These are phyloP conservation scores for Theocolax elegans DNA, from an alignment of 1,140 invertebrate species.

Conservation along the genomic window DNA sequence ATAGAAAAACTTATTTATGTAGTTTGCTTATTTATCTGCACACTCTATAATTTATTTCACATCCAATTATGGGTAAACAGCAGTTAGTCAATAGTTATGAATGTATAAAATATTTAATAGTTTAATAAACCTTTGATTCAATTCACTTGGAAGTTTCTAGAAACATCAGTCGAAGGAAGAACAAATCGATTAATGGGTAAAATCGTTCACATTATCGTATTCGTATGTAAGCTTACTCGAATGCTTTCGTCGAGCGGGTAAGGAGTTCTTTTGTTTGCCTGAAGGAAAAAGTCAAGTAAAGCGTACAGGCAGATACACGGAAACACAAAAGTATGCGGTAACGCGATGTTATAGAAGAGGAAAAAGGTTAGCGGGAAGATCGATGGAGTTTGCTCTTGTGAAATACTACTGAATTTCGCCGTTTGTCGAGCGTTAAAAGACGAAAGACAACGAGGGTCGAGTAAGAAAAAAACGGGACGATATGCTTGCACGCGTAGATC, in stretches of 20 bases:
- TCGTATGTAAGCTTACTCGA: neutral
- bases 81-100: no score
- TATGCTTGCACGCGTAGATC: neutral
- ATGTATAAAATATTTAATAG: no score
- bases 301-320: neutral
- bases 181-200: slow-evolving; percentile 13
- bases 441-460: no score
- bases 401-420: slow-evolving; percentile 10
- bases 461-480: neutral
- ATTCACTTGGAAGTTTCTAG: no score
- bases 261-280: neutral
- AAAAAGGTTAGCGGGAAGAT: no score
- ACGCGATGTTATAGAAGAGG: no score
- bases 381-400: neutral
- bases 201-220: neutral
- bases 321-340: neutral
- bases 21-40: no score
- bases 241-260: neutral
- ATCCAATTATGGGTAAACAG: no score
- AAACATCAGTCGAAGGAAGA: no score
- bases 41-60: no score
- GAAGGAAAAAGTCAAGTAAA: neutral
- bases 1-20: no score
- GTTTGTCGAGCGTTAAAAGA: slow-evolving; percentile 20
- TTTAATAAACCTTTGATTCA: no score